Conservation (phyloP, 64 coral and sea anemone genomes). For the Montipora foliosa region DNA sequence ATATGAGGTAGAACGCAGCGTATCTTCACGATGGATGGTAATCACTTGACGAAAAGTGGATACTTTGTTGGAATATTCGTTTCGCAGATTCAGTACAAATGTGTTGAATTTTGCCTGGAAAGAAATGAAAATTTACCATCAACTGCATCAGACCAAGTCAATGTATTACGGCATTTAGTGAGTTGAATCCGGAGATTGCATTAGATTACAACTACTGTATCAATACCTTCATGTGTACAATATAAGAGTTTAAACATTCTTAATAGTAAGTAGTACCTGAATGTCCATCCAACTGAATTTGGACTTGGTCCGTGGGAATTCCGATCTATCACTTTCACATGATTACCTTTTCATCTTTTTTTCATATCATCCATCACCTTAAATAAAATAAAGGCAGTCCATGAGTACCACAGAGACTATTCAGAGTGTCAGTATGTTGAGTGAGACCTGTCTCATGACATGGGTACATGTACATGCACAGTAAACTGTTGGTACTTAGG, state of each 20-base stretch:
- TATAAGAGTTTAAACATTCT: neutral
- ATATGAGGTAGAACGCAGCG: slow-evolving; percentile 63
- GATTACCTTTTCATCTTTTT: slow-evolving; percentile 90
- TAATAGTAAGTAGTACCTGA: slow-evolving; percentile 63
- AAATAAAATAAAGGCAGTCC: neutral
- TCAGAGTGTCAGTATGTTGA: no score
- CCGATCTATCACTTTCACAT: slow-evolving; percentile 95
- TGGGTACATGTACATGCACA: no score
- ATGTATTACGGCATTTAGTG: no score
- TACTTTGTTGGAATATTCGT: slow-evolving; percentile 90
- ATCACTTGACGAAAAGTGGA: slow-evolving; percentile 96
- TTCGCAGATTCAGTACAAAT: slow-evolving; percentile 88
- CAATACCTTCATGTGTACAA: no score
- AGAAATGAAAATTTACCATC: neutral
- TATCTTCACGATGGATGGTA: slow-evolving; percentile 90
- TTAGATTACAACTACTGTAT: no score
- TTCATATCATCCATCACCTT: slow-evolving; percentile 99
- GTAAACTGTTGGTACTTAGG: no score
- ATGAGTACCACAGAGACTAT: neutral
- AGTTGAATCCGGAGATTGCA: no score
- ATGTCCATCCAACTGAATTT: slow-evolving; percentile 95
- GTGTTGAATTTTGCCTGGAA: slow-evolving; percentile 95
- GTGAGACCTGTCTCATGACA: no score
- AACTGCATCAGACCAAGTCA: neutral
- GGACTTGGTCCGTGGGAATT: slow-evolving; percentile 97